A percentile compares a stretch with the other conserved stretches of the same genome.
Conservation (phyloP, 2,797 vertebrate genomes). For the Hipposideros larvatus region DNA sequence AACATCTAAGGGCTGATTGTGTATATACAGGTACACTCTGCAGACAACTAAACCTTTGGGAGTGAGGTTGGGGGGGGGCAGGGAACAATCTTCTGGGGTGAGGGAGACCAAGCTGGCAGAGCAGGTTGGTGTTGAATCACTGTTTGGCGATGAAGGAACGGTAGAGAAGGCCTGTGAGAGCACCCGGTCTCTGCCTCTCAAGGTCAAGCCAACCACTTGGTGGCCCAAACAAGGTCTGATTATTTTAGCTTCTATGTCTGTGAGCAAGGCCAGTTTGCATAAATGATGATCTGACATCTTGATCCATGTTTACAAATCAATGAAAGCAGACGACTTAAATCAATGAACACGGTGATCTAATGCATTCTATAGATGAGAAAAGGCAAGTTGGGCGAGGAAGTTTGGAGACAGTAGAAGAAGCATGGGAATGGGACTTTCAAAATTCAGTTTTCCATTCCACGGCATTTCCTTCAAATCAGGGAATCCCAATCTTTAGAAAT, state of each 20-base stretch:
- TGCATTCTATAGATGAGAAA: not conserved
- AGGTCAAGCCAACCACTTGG: constrained; percentile 38
- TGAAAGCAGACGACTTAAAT: constrained; percentile 21
- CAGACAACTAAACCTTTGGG: not conserved
- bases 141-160: not conserved
- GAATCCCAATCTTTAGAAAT: not conserved
- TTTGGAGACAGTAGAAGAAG: not conserved
- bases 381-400: not conserved
- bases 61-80: not conserved
- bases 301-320: constrained; percentile 52
- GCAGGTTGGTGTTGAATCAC: not conserved
- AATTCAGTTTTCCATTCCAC: not conserved
- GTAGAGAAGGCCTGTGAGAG: not conserved
- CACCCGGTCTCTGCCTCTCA: not conserved
- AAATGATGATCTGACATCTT: constrained; percentile 36
- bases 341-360: not conserved
- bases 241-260: constrained; percentile 59
- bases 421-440: not conserved
- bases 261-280: constrained; percentile 47
- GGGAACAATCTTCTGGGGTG: not conserved
- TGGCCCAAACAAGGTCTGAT: constrained; percentile 1
- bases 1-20: not conserved
- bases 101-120: not conserved
- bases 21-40: not conserved
- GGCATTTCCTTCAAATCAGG: not conserved